A percentile compares a stretch with the other conserved stretches of the same genome.
Conservation (phyloP, 2,113 vertebrate genomes). For the Pavo muticus region DNA sequence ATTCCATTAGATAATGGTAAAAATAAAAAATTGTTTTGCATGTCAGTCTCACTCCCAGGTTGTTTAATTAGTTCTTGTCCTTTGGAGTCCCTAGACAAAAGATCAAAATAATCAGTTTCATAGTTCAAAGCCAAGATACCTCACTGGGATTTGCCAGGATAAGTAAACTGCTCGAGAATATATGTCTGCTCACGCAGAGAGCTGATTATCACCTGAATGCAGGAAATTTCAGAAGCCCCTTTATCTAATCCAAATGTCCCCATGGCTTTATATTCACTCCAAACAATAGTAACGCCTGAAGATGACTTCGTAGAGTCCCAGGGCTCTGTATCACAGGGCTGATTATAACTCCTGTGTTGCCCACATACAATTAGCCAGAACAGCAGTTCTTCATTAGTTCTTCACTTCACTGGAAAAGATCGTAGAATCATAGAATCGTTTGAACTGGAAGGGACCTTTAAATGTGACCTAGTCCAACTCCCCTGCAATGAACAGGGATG, state of each 20-base stretch:
- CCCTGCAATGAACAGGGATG: too few relatives aligned
- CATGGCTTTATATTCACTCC: not conserved
- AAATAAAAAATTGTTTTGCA: not conserved
- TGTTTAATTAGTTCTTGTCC: slow-evolving; percentile 38
- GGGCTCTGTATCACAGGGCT: not conserved
- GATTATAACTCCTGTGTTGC: not conserved
- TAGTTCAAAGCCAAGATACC: not conserved
- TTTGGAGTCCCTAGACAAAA: slow-evolving; percentile 1
- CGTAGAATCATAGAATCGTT: too few relatives aligned
- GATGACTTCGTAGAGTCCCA: too few relatives aligned
- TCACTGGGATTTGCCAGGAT: not conserved
- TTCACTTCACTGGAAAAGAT: not conserved
- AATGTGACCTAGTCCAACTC: too few relatives aligned
- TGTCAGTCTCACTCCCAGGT: not conserved
- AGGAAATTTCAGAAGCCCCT: not conserved
- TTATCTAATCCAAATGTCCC: not conserved
- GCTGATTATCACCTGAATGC: not conserved
- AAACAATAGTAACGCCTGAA: not conserved
- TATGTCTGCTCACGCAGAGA: not conserved
- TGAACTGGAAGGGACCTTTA: too few relatives aligned
- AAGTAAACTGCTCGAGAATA: not conserved
- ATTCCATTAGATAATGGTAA: not conserved
- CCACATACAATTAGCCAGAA: not conserved
- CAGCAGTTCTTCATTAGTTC: not conserved
- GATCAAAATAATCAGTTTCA: slow-evolving; percentile 24